Percentiles rank a stretch among this genome's conserved stretches.
Evolutionary conservation across 2,888 invertebrate species (phyloP).

Genomic region (Drosophila formosana): DNA sequence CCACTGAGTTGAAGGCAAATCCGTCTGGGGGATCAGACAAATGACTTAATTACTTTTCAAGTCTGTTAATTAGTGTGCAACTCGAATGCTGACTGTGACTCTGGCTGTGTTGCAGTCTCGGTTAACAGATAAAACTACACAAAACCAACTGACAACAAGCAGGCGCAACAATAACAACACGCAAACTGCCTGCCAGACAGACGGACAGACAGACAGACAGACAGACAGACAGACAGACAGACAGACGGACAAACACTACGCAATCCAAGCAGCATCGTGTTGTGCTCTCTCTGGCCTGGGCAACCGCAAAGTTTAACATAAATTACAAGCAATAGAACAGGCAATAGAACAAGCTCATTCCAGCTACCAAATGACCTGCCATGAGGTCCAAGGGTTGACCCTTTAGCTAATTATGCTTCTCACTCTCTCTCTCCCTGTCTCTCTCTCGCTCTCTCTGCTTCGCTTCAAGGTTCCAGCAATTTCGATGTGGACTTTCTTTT

Average conservation of each 20-base stretch:
- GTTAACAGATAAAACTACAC: slow-evolving; percentile 49
- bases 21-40: slow-evolving; percentile 76
- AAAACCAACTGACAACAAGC: slow-evolving; percentile 34
- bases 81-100: slow-evolving; percentile 30
- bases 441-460: neutral
- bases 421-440: neutral
- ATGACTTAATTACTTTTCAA: slow-evolving; percentile 81
- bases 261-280: slow-evolving; percentile 11
- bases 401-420: slow-evolving; percentile 29
- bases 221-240: slow-evolving; percentile 1
- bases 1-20: slow-evolving; percentile 38
- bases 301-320: slow-evolving; percentile 70
- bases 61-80: slow-evolving; percentile 78
- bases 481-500: neutral
- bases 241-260: slow-evolving; percentile 8
- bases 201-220: neutral
- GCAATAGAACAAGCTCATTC: slow-evolving; percentile 45
- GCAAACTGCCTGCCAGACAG: slow-evolving; percentile 3
- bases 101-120: slow-evolving; percentile 47
- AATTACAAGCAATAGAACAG: slow-evolving; percentile 59
- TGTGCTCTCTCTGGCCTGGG: slow-evolving; percentile 6
- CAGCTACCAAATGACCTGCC: slow-evolving; percentile 36
- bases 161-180: slow-evolving; percentile 19
- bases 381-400: slow-evolving; percentile 32
- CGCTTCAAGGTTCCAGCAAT: slow-evolving; percentile 14